Conservation (phyloP, 2,113 vertebrate genomes). For the Anarrhichthys ocellatus region DNA sequence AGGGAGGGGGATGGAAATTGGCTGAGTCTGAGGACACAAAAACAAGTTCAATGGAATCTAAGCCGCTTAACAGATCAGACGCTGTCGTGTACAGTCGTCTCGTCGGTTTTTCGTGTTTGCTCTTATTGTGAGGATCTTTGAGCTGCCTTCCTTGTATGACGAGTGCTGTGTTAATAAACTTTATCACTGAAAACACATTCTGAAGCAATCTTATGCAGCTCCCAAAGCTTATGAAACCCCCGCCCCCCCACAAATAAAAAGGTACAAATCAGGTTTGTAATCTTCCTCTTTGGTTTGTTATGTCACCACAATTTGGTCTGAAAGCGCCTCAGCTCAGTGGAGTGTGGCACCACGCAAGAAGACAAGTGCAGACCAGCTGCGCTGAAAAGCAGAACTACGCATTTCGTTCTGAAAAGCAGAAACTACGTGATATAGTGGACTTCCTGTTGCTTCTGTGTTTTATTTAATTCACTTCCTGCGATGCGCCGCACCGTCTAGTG, state of each 20-base stretch:
- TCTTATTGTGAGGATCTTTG: neutral
- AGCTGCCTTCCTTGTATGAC: neutral
- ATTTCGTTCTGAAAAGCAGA: conserved; percentile 64
- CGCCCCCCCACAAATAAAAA: neutral
- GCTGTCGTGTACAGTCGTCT: neutral
- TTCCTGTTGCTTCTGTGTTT: conserved; percentile 78
- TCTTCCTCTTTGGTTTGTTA: neutral
- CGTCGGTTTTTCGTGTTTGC: neutral
- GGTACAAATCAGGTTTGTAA: neutral
- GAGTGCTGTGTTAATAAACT: neutral
- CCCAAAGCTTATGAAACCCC: neutral
- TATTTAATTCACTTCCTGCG: conserved; percentile 71
- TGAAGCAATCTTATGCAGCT: neutral
- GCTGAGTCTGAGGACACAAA: conserved; percentile 68
- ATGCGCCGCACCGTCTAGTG: neutral
- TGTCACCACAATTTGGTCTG: neutral
- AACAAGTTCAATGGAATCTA: conserved; percentile 34
- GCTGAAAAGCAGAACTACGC: conserved; percentile 58
- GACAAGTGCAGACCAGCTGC: conserved; percentile 41
- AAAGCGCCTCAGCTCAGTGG: conserved; percentile 9
- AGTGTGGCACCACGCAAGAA: neutral
- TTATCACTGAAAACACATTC: neutral
- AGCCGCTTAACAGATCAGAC: neutral
- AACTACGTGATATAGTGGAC: conserved; percentile 52
- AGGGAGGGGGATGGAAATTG: conserved; percentile 69